phyloP scores from a whole-genome alignment of 2,113 vertebrate genomes.

The Xenopus laevis region DNA sequence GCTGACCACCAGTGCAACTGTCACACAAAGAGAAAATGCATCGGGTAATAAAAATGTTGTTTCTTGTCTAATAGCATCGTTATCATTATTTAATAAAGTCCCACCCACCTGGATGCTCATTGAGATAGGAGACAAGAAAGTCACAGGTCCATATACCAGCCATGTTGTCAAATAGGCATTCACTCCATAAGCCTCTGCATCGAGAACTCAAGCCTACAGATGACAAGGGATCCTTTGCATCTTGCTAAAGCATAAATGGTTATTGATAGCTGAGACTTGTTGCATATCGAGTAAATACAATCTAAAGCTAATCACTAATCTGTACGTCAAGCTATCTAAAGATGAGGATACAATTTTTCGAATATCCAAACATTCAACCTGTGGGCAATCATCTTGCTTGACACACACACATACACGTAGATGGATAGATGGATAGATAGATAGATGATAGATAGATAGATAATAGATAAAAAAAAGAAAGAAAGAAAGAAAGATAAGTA shows the following conservation, averaged over 20 bases:
- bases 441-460: no score
- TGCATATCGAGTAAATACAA: no score
- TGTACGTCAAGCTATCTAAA: no score
- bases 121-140: slow-evolving; percentile 45
- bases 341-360: no score
- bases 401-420: no score
- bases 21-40: not conserved
- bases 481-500: no score
- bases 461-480: no score
- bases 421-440: no score
- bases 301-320: no score
- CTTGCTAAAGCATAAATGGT: slow-evolving; percentile 32
- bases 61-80: not conserved
- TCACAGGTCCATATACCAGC: slow-evolving; percentile 51
- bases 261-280: no score
- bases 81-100: not conserved
- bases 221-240: slow-evolving; percentile 48
- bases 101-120: slow-evolving; percentile 43
- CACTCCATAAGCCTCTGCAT: slow-evolving; percentile 48
- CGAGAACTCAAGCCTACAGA: slow-evolving; percentile 46
- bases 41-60: not conserved
- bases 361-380: no score
- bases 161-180: slow-evolving; percentile 48
- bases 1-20: slow-evolving; percentile 40
- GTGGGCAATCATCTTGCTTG: no score